These are phyloP conservation scores for Pseudomyrmex flavicornis DNA, from an alignment of 1,140 invertebrate species.

Conservation along the genomic window DNA sequence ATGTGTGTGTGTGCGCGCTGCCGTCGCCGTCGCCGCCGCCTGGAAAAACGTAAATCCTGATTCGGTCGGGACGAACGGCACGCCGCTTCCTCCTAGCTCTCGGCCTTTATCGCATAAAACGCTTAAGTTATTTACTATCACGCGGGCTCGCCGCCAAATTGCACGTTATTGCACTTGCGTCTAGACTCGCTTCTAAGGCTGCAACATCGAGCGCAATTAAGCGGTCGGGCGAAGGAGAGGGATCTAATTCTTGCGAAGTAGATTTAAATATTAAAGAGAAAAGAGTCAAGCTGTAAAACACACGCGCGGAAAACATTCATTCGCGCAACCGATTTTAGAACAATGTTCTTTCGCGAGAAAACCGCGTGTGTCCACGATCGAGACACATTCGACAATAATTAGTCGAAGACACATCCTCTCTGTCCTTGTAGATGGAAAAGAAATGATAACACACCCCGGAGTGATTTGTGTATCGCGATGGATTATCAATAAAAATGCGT, in stretches of 20 bases:
- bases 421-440: constrained; percentile 39
- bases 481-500: constrained; percentile 53
- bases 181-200: constrained; percentile 41
- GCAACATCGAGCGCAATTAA: constrained; percentile 38
- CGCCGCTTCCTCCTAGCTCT: constrained; percentile 11
- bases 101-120: constrained; percentile 49
- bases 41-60: constrained; percentile 57
- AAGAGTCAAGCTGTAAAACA: background rate
- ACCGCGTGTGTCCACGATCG: no score
- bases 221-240: background rate
- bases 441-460: constrained; percentile 22
- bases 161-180: constrained; percentile 42
- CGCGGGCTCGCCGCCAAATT: constrained; percentile 46
- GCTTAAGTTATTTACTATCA: constrained; percentile 56
- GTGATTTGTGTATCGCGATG: constrained; percentile 51
- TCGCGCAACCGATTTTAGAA: background rate
- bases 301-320: background rate
- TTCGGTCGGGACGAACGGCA: constrained; percentile 42
- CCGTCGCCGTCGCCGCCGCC: constrained; percentile 11
- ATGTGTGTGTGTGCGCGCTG: background rate
- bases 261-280: constrained; percentile 10
- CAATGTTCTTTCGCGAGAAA: background rate
- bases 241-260: background rate
- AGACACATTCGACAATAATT: background rate
- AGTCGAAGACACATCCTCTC: background rate